Conservation (phyloP, 2,113 vertebrate species). For the Mellivora capensis region DNA sequence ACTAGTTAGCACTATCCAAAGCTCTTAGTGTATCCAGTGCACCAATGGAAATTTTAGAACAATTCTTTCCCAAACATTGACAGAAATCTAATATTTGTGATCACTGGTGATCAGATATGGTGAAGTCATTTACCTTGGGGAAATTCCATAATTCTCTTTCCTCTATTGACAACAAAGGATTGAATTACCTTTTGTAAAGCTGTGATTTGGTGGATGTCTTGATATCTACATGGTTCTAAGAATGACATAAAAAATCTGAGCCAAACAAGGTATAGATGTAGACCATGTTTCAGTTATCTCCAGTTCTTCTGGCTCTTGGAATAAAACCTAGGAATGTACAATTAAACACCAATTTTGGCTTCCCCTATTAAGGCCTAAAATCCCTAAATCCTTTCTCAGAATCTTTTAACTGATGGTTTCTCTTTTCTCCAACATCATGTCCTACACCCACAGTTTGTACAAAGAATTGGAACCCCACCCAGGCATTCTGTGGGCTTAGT, state of each 20-base stretch:
- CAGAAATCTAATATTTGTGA: not conserved
- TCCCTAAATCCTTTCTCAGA: slow-evolving; percentile 6
- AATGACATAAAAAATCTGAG: not conserved
- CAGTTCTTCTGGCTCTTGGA: not conserved
- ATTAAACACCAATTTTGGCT: not conserved
- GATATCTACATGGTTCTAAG: not conserved
- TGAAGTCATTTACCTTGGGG: slow-evolving; percentile 20
- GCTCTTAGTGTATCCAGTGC: not conserved
- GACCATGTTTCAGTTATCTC: not conserved
- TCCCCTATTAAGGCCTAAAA: not conserved
- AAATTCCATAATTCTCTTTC: slow-evolving; percentile 13
- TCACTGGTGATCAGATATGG: not conserved
- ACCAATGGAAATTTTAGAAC: not conserved
- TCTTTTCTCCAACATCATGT: not conserved
- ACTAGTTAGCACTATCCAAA: not conserved
- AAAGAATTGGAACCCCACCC: not conserved
- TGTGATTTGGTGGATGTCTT: not conserved
- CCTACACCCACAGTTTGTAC: not conserved
- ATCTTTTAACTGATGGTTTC: not conserved
- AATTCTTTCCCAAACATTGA: not conserved
- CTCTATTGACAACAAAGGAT: not conserved
- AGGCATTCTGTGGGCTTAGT: slow-evolving; percentile 1
- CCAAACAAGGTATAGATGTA: not conserved
- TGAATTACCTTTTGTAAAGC: not conserved
- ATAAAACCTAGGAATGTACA: slow-evolving; percentile 10